Percentiles rank a stretch among this genome's conserved stretches.
These are phyloP conservation scores for Macroteleia sp. DNA, from an alignment of 2,888 invertebrate species.

Conservation along the genomic window DNA sequence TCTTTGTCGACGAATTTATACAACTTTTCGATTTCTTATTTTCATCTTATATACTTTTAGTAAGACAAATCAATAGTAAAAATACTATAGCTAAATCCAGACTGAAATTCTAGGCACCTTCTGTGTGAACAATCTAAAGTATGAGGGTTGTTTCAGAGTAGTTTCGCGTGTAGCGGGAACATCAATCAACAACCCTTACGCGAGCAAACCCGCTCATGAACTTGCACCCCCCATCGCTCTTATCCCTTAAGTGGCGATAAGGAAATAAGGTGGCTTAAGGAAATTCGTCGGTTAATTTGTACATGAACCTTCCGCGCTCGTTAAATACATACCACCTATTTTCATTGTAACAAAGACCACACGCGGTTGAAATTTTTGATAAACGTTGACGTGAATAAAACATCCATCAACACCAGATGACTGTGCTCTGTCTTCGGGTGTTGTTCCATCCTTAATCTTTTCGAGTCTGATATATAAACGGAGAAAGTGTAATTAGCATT, in stretches of 20 bases:
- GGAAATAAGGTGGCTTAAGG: conserved; percentile 69
- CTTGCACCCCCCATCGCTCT: conserved; percentile 77
- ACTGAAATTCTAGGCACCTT: conserved; percentile 56
- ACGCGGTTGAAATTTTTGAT: not conserved
- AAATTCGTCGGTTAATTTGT: conserved; percentile 71
- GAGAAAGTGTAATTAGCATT: conserved; percentile 81
- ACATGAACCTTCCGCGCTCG: conserved; percentile 38
- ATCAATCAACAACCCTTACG: conserved; percentile 78
- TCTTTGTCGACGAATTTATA: not conserved
- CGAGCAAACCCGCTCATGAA: conserved; percentile 72
- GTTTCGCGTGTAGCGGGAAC: conserved; percentile 77
- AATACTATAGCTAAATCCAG: conserved; percentile 29
- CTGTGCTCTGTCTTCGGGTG: not conserved
- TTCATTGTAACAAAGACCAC: conserved; percentile 1
- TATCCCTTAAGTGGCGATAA: conserved; percentile 77
- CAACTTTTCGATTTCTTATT: not conserved
- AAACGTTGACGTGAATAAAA: conserved; percentile 1
- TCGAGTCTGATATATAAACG: conserved; percentile 49
- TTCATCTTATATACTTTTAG: too few species aligned
- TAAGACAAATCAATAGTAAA: conserved; percentile 33
- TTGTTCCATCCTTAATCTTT: conserved; percentile 61
- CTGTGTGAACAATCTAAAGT: conserved; percentile 72
- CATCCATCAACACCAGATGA: conserved; percentile 36
- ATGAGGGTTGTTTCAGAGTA: conserved; percentile 63
- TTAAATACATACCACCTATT: conserved; percentile 9